Evolutionary conservation across 1,140 invertebrate genomes (phyloP), one percentile per base, ranked within the genome.

Genomic region (Capitella teleta): DNA sequence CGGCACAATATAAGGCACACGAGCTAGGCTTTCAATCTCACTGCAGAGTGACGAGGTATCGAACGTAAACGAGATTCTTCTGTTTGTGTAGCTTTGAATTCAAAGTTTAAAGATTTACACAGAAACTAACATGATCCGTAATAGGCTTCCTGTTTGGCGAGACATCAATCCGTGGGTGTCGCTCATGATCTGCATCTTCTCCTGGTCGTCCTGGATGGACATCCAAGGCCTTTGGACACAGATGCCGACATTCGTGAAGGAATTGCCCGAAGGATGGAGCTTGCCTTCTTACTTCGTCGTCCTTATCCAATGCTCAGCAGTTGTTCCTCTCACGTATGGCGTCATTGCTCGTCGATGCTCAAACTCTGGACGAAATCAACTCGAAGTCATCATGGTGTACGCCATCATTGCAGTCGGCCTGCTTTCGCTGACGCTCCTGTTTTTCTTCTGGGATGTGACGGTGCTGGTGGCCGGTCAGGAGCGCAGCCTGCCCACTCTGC

Each of bases 231-330:
- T 44, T 16, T 44, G 42, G 45, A 32, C 36, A 3, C 53, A 57
- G 24, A 16, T 57, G 12, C 88, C 88, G 0, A 68, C 90, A 45
- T 70, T 92, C 43, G 82, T 88, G 8, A 74, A 81, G 44, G 73
- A 70, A 12, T 78, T 90, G 30, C 91, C 91, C 0, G 92, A 96
- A 75, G 78, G 79, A 63, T 95, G 90, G 90, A 79, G 75, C 58
- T 74, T 96, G 28, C 86, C 90, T 0, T 85, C 88, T 0, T 84
- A 87, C 62, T 78, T 93, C 66, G 79, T 82, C n/a, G 75, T 92
- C 32, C 76, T 87, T 45, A 80, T 89, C n/a, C 87, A 79, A 73
- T 70, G 88, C 10, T 88, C 86, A 0, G 93, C 94, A 70, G 67
- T 92, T 14, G 89, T 87, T 6, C 83, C 89, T 1, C 57, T 90